phyloP scores from a whole-genome alignment of 2,888 invertebrate genomes.

The Lepeophtheirus nordmannii region DNA sequence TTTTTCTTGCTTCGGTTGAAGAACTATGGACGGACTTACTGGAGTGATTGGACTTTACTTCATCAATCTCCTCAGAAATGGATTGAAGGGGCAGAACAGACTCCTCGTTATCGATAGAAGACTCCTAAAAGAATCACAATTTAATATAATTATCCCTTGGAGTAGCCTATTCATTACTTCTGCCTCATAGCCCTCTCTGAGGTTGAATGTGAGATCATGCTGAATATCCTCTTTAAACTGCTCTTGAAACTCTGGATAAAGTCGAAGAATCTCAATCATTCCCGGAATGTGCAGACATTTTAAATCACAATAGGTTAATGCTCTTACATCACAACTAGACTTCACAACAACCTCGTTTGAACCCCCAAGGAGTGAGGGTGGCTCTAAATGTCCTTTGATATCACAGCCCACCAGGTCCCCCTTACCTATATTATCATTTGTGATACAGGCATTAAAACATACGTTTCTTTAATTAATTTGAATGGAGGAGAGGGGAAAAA shows the following conservation, averaged over 20 bases:
- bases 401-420: conserved; percentile 88
- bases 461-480: too few species aligned
- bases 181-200: conserved; percentile 78
- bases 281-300: conserved; percentile 85
- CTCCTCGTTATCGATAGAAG: neutral
- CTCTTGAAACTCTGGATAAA: conserved; percentile 87
- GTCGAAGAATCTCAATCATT: conserved; percentile 65
- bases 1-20: neutral
- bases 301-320: conserved; percentile 85
- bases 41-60: conserved; percentile 1
- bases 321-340: conserved; percentile 85
- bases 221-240: conserved; percentile 85
- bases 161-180: conserved; percentile 41
- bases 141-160: too few species aligned
- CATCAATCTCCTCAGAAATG: neutral
- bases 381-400: conserved; percentile 59
- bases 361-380: conserved; percentile 36
- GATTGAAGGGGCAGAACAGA: neutral
- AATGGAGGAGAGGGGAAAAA: too few species aligned
- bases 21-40: conserved; percentile 2
- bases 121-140: neutral
- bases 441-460: neutral
- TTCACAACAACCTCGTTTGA: conserved; percentile 63
- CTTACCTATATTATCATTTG: conserved; percentile 51
- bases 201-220: conserved; percentile 83